Conservation (phyloP, 2,797 vertebrate species). For the Calcarius lapponicus region DNA sequence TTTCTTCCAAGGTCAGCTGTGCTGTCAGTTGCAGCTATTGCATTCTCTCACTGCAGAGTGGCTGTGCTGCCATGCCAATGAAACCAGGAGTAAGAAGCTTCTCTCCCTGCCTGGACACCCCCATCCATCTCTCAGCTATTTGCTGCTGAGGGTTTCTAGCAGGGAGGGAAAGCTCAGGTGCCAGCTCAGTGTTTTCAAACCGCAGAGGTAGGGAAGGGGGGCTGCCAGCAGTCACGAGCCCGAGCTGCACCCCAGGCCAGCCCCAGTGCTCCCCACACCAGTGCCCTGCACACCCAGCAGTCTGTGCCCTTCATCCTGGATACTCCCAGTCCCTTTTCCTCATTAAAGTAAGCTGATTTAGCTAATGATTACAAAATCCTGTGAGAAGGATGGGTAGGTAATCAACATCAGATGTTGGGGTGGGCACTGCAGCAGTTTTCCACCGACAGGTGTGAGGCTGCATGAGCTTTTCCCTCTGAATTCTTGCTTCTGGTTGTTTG, state of each 20-base stretch:
- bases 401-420: not conserved
- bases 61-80: rapidly evolving
- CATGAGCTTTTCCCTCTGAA: not conserved
- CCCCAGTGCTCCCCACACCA: not conserved
- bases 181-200: not conserved
- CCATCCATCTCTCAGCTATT: not conserved
- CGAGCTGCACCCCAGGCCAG: not conserved
- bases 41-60: not conserved
- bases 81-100: not conserved
- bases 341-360: not conserved
- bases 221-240: not conserved
- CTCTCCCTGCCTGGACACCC: not conserved
- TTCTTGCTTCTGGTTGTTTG: not conserved
- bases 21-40: not conserved
- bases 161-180: not conserved
- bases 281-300: too few species aligned
- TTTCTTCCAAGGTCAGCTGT: not conserved
- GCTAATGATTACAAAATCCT: not conserved
- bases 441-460: rapidly evolving
- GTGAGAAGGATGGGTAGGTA: not conserved
- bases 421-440: not conserved
- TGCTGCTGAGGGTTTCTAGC: not conserved
- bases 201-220: rapidly evolving
- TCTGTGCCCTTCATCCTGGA: not conserved
- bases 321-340: not conserved